Percentiles rank a stretch among this genome's conserved stretches.
Evolutionary conservation across 2,113 vertebrate genomes (phyloP).

Genomic region (Elanus axillaris): DNA sequence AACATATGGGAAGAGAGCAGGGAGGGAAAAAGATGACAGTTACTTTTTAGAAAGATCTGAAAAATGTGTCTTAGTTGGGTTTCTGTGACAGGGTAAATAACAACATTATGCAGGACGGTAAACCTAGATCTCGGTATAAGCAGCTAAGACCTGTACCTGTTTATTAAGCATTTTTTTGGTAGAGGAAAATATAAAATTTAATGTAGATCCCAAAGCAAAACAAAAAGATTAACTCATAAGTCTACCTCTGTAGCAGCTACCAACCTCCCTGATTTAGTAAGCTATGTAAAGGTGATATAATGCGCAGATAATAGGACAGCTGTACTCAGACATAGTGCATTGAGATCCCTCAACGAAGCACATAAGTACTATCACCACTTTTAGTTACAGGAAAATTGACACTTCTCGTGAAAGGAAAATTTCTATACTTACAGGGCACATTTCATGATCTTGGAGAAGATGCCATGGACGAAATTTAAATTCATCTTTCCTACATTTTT

Average conservation of each 20-base stretch:
- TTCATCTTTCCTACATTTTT: not conserved
- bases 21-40: not conserved
- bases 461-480: not conserved
- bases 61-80: not conserved
- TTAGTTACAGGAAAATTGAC: not conserved
- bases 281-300: not conserved
- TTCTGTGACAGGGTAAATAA: not conserved
- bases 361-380: not conserved
- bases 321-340: not conserved
- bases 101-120: not conserved
- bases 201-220: not conserved
- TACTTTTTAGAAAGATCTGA: not conserved
- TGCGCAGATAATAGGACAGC: not conserved
- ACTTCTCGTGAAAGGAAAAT: not conserved
- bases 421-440: not conserved
- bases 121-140: not conserved
- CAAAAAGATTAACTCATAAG: not conserved
- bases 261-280: not conserved
- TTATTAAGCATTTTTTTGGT: not conserved
- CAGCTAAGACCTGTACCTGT: not conserved
- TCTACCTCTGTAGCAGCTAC: not conserved
- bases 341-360: not conserved
- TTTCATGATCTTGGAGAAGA: not conserved
- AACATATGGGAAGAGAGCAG: not conserved
- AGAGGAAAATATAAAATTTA: not conserved